Evolutionary conservation across 2,797 vertebrate species (phyloP).

Genomic region (Balearica regulorum): DNA sequence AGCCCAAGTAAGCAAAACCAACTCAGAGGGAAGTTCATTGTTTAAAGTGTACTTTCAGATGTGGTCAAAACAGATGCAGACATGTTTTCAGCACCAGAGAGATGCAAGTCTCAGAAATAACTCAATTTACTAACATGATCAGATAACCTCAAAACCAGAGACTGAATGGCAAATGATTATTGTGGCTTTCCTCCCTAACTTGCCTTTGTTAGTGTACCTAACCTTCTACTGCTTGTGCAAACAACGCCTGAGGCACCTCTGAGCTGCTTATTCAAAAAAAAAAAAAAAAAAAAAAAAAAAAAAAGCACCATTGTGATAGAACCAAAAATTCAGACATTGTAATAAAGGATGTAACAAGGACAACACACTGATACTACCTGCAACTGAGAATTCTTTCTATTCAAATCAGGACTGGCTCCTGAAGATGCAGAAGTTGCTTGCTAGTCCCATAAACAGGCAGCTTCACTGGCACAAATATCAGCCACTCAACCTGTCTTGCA

Average conservation of each 20-base stretch:
- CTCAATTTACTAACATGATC: background rate
- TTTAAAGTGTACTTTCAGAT: background rate
- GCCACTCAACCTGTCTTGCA: background rate
- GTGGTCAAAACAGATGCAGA: constrained; percentile 8
- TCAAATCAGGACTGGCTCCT: rapidly evolving
- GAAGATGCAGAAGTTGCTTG: background rate
- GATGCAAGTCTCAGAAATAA: background rate
- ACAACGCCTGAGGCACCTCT: background rate
- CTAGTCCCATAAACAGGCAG: background rate
- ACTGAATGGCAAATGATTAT: background rate
- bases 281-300: background rate
- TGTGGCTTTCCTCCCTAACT: background rate
- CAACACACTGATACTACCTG: background rate
- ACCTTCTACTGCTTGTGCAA: background rate
- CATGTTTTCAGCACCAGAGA: background rate
- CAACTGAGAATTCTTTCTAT: background rate
- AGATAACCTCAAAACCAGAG: constrained; percentile 11
- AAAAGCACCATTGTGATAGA: background rate
- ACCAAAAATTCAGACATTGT: background rate
- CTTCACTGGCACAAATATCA: background rate
- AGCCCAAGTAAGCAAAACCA: background rate
- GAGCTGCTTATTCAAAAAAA: background rate
- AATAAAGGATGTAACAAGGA: background rate
- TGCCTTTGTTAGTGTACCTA: background rate
- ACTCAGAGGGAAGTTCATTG: background rate